Evolutionary conservation across 2,888 invertebrate genomes (phyloP), one percentile per base, ranked within the genome.

Genomic region (Oxyteleia sp.): DNA sequence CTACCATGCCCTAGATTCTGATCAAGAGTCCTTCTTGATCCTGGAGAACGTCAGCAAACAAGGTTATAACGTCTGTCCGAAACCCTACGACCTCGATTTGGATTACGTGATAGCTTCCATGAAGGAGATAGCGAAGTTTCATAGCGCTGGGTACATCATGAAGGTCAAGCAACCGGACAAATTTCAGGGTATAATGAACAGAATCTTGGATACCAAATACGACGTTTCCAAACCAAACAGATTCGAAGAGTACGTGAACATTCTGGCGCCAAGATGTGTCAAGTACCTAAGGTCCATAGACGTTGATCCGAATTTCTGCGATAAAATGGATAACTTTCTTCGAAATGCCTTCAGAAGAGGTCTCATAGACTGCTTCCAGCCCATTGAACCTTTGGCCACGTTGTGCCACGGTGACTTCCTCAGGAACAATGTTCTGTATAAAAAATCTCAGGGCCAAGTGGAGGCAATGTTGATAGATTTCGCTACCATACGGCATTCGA

Each of bases 381-480:
- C 89, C 0, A 68, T 75, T 0, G 92, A 92, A 47, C 92, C 92
- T 0, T 59, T 93, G 0, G 88, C 92, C 0, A 90, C 89, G 0
- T 10, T 93, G 1, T 89, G 91, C 64, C 92, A 93, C 55, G 93
- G 92, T 0, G 93, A 92, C 43, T 90, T 89, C 43, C 90, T 92
- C 0, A 79, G 89, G 32, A 90, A 90, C 63, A 93, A 93, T 57
- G 53, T 87, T 2, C 72, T 93, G 10, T 92, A 89, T 57, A 86
- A 86, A 4, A 49, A 63, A 29, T 72, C 16, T 4, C 69, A 59
- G 8, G 32, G 35, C 0, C 1, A 32, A 4, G 0, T 84, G 4
- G 35, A 84, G 11, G 85, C 85, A 0, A 84, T 88, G 81, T 49
- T 88, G 1, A 75, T 89, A 8, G 88, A 93, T 35, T 93, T 92